Conservation (phyloP, 2,888 invertebrate genomes). For the Drosophila niveifrons region DNA sequence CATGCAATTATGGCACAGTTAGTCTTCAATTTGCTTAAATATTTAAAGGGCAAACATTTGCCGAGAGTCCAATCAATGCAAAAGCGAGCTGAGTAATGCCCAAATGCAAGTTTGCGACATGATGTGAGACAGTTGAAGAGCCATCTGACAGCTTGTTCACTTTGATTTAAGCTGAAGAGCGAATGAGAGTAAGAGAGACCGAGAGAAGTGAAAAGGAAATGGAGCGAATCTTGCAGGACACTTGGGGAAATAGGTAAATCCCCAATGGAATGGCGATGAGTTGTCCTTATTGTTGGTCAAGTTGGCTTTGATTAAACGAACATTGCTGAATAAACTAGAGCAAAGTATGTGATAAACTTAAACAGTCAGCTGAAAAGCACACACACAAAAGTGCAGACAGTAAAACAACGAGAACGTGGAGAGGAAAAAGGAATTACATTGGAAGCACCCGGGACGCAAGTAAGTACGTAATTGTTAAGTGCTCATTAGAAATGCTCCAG, state of each 20-base stretch:
- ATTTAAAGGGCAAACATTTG: slow-evolving; percentile 57
- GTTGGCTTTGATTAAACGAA: slow-evolving; percentile 73
- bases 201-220: too few relatives aligned
- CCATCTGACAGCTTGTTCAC: slow-evolving; percentile 28
- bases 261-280: slow-evolving; percentile 16
- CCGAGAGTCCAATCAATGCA: slow-evolving; percentile 54
- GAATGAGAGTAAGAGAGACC: neutral
- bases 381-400: neutral
- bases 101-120: neutral
- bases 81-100: slow-evolving; percentile 9
- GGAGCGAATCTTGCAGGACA: slow-evolving; percentile 52
- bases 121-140: slow-evolving; percentile 7
- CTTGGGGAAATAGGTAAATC: slow-evolving; percentile 48
- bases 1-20: slow-evolving; percentile 44
- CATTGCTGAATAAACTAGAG: slow-evolving; percentile 54
- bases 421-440: slow-evolving; percentile 26
- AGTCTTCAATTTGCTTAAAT: slow-evolving; percentile 38
- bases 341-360: slow-evolving; percentile 62
- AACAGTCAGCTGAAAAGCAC: slow-evolving; percentile 9
- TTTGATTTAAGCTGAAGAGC: slow-evolving; percentile 52
- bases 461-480: slow-evolving; percentile 76
- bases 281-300: slow-evolving; percentile 63
- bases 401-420: neutral
- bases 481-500: slow-evolving; percentile 76
- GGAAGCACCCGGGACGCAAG: slow-evolving; percentile 25